Percentiles rank a stretch among this genome's conserved stretches.
These are phyloP conservation scores for Cynocephalus volans DNA, from an alignment of 2,113 vertebrate species.

Conservation along the genomic window DNA sequence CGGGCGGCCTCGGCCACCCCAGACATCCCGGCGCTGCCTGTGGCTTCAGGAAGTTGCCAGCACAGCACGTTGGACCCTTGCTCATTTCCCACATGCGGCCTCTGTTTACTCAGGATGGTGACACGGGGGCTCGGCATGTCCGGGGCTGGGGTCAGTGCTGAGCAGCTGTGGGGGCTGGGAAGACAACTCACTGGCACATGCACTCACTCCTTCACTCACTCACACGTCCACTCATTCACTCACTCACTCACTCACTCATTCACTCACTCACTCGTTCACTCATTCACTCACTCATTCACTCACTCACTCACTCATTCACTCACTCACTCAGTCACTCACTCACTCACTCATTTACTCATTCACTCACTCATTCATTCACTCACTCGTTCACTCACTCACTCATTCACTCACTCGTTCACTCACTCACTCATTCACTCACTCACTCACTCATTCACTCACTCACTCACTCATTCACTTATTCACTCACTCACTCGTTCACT, in stretches of 20 bases:
- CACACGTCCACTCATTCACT: too few relatives aligned
- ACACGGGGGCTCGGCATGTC: accelerated
- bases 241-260: neutral
- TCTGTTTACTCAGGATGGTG: neutral
- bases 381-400: accelerated
- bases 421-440: neutral
- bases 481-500: too few relatives aligned
- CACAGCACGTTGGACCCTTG: neutral
- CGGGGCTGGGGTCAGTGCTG: neutral
- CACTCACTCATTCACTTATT: too few relatives aligned
- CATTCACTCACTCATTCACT: neutral
- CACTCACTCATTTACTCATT: too few relatives aligned
- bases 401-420: neutral
- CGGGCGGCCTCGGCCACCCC: neutral
- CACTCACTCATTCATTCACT: neutral
- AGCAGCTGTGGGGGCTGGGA: neutral
- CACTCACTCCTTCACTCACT: neutral
- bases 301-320: neutral
- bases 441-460: neutral
- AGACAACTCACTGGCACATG: too few relatives aligned
- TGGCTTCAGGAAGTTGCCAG: neutral
- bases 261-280: too few relatives aligned
- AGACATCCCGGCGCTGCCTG: neutral
- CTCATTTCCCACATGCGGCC: neutral
- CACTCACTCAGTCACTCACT: neutral